Evolutionary conservation across 2,888 invertebrate species (phyloP), one percentile per base, ranked within the genome.

Genomic region (Neria commutata): DNA sequence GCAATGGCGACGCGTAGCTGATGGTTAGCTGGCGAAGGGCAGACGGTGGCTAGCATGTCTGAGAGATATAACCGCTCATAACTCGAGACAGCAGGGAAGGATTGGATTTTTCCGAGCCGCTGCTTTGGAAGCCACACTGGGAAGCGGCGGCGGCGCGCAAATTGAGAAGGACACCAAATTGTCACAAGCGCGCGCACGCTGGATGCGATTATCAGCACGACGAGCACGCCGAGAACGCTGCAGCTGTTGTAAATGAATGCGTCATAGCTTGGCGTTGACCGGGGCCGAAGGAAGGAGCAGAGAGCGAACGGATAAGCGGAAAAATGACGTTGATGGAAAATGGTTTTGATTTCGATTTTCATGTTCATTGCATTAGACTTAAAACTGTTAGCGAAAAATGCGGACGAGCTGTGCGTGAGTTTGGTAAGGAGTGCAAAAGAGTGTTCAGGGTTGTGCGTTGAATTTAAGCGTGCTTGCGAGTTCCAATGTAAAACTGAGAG

Each of bases 361-460:
- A 68, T 70, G 66, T 69, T 72, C 74, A 74, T 74, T 72, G 74
- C 72, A 74, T 74, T 73, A 73, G 71, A 69, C 73, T 72, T 74
- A 71, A 73, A 74, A 72, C 73, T 72, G 74, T 74, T 74, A 74
- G 74, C 67, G 68, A 60, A 70, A 6, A 29, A 29, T 29, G 6
- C 11, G 29, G 6, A 8, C n/a, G n/a, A n/a, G n/a, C n/a, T n/a
- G n/a, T n/a, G n/a, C n/a, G n/a, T n/a, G n/a, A n/a, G n/a, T n/a
- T n/a, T n/a, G n/a, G n/a, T n/a, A n/a, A n/a, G n/a, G n/a, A n/a
- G n/a, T n/a, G n/a, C n/a, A n/a, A n/a, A n/a, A n/a, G n/a, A n/a
- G n/a, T n/a, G n/a, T n/a, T n/a, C n/a, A n/a, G n/a, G n/a, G n/a
- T n/a, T n/a, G n/a, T n/a, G n/a, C n/a, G n/a, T n/a, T n/a, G n/a